phyloP scores from a whole-genome alignment of 2,797 vertebrate species.

The Gymnocypris eckloni region DNA sequence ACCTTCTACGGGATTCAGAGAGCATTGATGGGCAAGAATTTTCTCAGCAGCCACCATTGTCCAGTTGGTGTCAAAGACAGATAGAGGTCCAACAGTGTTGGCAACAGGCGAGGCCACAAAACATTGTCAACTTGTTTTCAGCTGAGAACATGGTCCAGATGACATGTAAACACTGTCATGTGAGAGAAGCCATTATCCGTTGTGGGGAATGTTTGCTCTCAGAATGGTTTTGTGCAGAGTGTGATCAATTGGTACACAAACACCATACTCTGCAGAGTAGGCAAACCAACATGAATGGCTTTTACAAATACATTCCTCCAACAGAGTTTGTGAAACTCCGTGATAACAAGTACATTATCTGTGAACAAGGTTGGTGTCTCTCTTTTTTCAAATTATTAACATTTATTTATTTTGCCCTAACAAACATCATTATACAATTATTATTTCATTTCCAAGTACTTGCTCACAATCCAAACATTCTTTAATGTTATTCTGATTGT shows the following conservation, averaged over 20 bases:
- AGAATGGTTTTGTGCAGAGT: too few species aligned
- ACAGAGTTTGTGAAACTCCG: neutral
- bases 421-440: neutral
- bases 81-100: neutral
- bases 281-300: neutral
- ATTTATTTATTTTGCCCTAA: neutral
- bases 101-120: neutral
- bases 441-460: neutral
- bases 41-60: neutral
- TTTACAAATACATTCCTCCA: neutral
- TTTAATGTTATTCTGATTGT: constrained; percentile 24
- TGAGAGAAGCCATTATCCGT: too few species aligned
- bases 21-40: neutral
- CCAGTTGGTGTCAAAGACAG: neutral
- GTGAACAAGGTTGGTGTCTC: constrained; percentile 10
- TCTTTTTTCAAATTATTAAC: neutral
- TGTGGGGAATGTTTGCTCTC: too few species aligned
- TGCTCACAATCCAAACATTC: constrained; percentile 2
- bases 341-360: neutral
- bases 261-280: too few species aligned
- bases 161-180: too few species aligned
- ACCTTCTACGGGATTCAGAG: neutral
- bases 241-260: too few species aligned
- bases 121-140: neutral
- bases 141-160: too few species aligned